Percentiles rank a stretch among this genome's conserved stretches.
Conservation (phyloP, 2,888 invertebrate genomes). For the Magallana nippona region DNA sequence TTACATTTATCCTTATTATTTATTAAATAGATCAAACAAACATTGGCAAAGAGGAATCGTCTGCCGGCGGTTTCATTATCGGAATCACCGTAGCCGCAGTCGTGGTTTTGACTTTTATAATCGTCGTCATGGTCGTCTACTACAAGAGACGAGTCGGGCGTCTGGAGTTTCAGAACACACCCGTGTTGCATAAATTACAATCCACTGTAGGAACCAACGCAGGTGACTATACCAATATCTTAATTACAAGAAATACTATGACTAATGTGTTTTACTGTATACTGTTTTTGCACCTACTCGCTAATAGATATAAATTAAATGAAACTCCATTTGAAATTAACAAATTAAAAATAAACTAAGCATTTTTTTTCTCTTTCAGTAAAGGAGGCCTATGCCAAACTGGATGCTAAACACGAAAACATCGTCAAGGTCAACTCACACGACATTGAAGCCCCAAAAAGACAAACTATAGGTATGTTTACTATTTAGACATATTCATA, state of each 20-base stretch:
- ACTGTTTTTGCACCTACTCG: too few species aligned
- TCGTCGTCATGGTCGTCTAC: conserved; percentile 37
- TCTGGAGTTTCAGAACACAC: conserved; percentile 42
- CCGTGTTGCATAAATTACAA: conserved; percentile 40
- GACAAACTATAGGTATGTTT: conserved; percentile 41
- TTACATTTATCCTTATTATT: too few species aligned
- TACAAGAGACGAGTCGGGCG: conserved; percentile 45
- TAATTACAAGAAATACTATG: too few species aligned
- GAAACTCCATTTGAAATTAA: too few species aligned
- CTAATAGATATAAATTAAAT: too few species aligned
- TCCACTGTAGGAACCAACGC: conserved; percentile 6
- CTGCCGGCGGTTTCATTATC: conserved; percentile 35
- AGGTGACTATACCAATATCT: background rate
- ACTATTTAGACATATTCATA: too few species aligned
- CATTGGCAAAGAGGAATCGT: background rate
- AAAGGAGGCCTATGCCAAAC: conserved; percentile 25
- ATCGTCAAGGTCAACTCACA: conserved; percentile 39
- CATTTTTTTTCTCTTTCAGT: background rate
- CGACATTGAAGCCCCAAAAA: conserved; percentile 6
- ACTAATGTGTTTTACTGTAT: too few species aligned
- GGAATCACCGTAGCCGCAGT: conserved; percentile 33
- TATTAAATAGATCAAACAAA: background rate
- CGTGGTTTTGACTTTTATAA: conserved; percentile 29
- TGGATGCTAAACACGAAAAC: conserved; percentile 14
- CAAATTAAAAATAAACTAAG: too few species aligned